Conservation (phyloP, 2,797 vertebrate species). For the Ficedula albicollis region DNA sequence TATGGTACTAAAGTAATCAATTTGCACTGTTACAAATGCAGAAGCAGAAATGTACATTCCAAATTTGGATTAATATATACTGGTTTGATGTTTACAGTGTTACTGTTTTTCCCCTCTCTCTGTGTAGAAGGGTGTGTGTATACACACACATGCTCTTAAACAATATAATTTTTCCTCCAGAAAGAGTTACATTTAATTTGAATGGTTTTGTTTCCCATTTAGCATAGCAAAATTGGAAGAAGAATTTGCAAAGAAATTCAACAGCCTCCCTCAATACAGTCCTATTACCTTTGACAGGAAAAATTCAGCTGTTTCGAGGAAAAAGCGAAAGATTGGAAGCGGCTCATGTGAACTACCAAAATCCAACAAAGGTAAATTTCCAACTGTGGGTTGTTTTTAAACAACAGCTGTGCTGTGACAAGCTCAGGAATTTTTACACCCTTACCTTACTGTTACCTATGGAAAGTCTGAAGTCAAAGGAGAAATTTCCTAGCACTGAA, state of each 20-base stretch:
- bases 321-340: constrained; percentile 87
- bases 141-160: neutral
- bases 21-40: neutral
- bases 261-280: constrained; percentile 96
- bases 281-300: constrained; percentile 96
- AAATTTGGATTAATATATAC: neutral
- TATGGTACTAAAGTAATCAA: neutral
- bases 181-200: constrained; percentile 38
- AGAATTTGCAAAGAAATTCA: constrained; percentile 99
- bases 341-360: constrained; percentile 82
- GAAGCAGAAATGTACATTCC: neutral
- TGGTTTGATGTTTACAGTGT: neutral
- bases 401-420: neutral
- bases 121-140: neutral
- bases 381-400: neutral
- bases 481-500: neutral
- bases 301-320: constrained; percentile 82
- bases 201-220: constrained; percentile 56
- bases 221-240: constrained; percentile 96
- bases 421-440: neutral
- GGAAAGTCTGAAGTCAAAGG: neutral
- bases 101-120: neutral
- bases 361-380: constrained; percentile 86
- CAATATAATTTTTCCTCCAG: neutral
- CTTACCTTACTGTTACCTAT: neutral